Conservation (phyloP, 2,113 vertebrate genomes). For the Isurus oxyrinchus region DNA sequence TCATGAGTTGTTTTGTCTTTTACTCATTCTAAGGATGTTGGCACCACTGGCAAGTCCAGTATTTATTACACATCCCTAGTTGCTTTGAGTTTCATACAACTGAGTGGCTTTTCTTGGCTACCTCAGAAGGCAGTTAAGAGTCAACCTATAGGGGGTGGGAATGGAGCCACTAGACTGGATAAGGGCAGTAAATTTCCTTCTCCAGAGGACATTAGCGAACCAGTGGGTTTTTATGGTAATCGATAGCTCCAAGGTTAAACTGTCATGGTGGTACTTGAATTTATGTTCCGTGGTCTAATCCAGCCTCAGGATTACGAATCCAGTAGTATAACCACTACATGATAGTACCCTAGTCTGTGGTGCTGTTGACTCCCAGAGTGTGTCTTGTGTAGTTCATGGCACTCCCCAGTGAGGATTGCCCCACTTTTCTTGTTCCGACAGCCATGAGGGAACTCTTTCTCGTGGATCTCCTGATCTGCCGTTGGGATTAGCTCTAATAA, state of each 20-base stretch:
- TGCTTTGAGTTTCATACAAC: too few relatives aligned
- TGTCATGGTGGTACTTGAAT: neutral
- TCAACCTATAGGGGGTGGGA: too few relatives aligned
- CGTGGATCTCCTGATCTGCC: neutral
- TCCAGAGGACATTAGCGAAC: neutral
- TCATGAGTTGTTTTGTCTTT: neutral
- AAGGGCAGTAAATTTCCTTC: too few relatives aligned
- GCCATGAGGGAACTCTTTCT: neutral
- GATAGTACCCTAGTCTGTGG: neutral
- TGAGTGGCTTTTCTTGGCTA: too few relatives aligned
- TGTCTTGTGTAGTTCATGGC: neutral
- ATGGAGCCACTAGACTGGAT: too few relatives aligned
- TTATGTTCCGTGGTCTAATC: too few relatives aligned
- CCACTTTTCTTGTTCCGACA: neutral
- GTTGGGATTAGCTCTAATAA: neutral
- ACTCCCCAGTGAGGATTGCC: neutral
- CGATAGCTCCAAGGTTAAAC: neutral
- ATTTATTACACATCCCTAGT: too few relatives aligned
- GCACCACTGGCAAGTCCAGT: neutral
- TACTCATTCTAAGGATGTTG: neutral
- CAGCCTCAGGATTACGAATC: too few relatives aligned
- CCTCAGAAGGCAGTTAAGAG: too few relatives aligned
- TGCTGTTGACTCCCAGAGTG: too few relatives aligned
- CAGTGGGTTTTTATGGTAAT: neutral
- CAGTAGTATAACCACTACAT: neutral